Percentiles rank a stretch among this genome's conserved stretches.
Evolutionary conservation across 2,888 invertebrate species (phyloP).

Genomic region (Brassicogethes aeneus): DNA sequence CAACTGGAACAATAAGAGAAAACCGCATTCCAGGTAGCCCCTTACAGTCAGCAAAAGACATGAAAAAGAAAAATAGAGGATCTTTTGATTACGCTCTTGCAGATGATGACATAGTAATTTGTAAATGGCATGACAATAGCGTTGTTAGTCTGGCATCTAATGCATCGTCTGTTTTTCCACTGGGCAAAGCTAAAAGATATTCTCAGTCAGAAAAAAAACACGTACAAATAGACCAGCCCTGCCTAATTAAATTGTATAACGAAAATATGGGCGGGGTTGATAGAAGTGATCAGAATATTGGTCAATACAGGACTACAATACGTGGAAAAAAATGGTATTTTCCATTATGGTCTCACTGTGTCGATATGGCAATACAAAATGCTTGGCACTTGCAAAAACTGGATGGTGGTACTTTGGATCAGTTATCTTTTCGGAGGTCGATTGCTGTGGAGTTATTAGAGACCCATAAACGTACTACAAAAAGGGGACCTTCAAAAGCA

Average conservation of each 20-base stretch:
- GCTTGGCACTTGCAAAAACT: constrained; percentile 21
- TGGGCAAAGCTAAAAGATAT: constrained; percentile 9
- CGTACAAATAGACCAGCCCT: constrained; percentile 16
- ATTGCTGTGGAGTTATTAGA: constrained; percentile 14
- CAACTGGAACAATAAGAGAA: constrained; percentile 13
- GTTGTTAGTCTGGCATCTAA: too few species aligned
- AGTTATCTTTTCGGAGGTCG: constrained; percentile 17
- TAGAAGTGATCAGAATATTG: constrained; percentile 26
- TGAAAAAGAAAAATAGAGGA: constrained; percentile 11
- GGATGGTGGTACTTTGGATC: constrained; percentile 17
- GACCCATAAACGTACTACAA: constrained; percentile 10
- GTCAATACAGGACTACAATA: too few species aligned
- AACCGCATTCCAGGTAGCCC: constrained; percentile 6
- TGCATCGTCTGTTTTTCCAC: constrained; percentile 8
- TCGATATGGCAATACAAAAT: constrained; percentile 24
- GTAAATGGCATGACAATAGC: constrained; percentile 14
- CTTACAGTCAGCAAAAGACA: constrained; percentile 3
- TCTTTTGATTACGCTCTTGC: constrained; percentile 7
- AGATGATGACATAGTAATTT: constrained; percentile 7
- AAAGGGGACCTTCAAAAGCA: background rate
- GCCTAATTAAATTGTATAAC: constrained; percentile 18
- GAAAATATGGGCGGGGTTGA: constrained; percentile 24
- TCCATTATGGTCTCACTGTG: constrained; percentile 20
- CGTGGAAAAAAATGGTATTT: too few species aligned
- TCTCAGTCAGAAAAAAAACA: constrained; percentile 15